Conservation (phyloP, 2,113 vertebrate genomes). For the Vimba vimba region DNA sequence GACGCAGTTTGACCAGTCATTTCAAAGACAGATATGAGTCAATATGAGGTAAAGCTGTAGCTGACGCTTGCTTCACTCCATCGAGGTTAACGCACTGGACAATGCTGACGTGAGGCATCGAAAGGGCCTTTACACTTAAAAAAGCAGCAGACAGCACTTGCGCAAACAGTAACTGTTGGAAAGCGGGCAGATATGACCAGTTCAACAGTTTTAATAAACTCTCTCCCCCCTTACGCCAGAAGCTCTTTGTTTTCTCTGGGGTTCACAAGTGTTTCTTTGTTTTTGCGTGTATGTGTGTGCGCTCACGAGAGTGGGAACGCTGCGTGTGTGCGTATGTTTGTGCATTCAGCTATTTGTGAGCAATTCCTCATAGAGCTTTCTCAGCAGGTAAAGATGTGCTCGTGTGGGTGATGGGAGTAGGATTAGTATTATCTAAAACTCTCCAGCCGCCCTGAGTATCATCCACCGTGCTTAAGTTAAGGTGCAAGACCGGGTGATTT, state of each 20-base stretch:
- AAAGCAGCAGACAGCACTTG: background rate
- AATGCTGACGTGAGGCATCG: background rate
- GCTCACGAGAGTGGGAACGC: background rate
- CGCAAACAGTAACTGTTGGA: background rate
- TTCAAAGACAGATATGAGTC: background rate
- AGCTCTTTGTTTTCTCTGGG: constrained; percentile 41
- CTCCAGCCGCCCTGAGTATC: constrained; percentile 69
- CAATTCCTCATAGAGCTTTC: constrained; percentile 49
- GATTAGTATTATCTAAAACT: constrained; percentile 74
- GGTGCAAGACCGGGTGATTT: constrained; percentile 77
- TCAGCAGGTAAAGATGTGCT: constrained; percentile 57
- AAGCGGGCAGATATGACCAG: constrained; percentile 26
- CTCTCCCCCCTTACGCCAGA: constrained; percentile 7
- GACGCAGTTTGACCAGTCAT: background rate
- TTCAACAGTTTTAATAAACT: constrained; percentile 40
- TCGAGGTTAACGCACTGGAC: background rate
- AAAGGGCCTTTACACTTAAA: constrained; percentile 4
- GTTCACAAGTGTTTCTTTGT: constrained; percentile 41
- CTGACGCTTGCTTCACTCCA: background rate
- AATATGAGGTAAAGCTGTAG: background rate
- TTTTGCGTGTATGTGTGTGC: constrained; percentile 12
- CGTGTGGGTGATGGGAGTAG: constrained; percentile 45
- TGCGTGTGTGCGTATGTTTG: constrained; percentile 32
- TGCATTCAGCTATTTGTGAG: constrained; percentile 48
- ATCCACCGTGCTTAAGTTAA: constrained; percentile 75